Percentiles rank a stretch among this genome's conserved stretches.
phyloP scores from a whole-genome alignment of 2,113 vertebrate species.

The Emydura subglobosa region DNA sequence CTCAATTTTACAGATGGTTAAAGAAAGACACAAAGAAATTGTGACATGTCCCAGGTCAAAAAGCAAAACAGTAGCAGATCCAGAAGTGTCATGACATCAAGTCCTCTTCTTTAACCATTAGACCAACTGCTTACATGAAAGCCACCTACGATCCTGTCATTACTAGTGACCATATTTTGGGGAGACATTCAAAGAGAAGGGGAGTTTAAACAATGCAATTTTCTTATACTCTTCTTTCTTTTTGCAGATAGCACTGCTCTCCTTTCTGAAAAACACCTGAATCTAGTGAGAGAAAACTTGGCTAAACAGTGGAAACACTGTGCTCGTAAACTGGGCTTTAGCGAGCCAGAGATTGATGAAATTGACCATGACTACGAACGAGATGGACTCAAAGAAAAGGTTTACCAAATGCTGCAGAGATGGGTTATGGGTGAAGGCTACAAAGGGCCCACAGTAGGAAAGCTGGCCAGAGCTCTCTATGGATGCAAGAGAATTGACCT shows the following conservation, averaged over 20 bases:
- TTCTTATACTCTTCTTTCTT: not conserved
- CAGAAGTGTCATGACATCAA: not conserved
- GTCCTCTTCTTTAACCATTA: not conserved
- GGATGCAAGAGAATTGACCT: slow-evolving; percentile 80
- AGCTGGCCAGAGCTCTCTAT: slow-evolving; percentile 85
- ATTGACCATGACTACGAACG: slow-evolving; percentile 90
- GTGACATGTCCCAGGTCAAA: not conserved
- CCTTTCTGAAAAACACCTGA: slow-evolving; percentile 84
- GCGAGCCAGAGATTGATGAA: slow-evolving; percentile 86
- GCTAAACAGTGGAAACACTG: slow-evolving; percentile 89
- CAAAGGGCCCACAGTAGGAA: slow-evolving; percentile 88
- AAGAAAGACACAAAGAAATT: not conserved
- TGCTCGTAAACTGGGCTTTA: slow-evolving; percentile 88
- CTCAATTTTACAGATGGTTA: not conserved
- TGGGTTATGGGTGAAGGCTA: slow-evolving; percentile 93
- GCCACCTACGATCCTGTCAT: not conserved
- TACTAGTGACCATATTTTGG: not conserved
- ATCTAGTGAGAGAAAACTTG: slow-evolving; percentile 88
- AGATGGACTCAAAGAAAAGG: slow-evolving; percentile 92
- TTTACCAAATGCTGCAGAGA: slow-evolving; percentile 91
- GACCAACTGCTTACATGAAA: not conserved
- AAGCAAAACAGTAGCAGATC: not conserved
- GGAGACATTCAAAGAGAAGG: not conserved
- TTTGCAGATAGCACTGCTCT: slow-evolving; percentile 71
- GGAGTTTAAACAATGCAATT: not conserved